These are phyloP conservation scores for Nothocercus nigrocapillus DNA, from an alignment of 2,113 vertebrate genomes.

Conservation along the genomic window DNA sequence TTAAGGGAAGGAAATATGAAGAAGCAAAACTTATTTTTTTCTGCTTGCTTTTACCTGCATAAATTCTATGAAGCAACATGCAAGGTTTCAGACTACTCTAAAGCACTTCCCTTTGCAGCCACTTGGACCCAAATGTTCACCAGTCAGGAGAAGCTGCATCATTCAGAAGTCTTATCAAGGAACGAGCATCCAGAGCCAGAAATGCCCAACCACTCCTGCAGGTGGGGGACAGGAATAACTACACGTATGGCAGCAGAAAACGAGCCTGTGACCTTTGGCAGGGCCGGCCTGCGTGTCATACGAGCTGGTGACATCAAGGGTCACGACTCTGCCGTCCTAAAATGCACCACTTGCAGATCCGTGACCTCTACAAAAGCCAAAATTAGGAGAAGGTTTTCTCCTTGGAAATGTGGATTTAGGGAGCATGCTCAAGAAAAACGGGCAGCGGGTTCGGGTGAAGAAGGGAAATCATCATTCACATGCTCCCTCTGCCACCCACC, in stretches of 20 bases:
- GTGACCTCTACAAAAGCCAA: neutral
- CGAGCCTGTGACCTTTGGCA: neutral
- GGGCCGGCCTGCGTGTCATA: neutral
- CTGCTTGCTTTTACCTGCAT: neutral
- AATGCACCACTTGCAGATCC: neutral
- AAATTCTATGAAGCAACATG: neutral
- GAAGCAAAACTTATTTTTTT: neutral
- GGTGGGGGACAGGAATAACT: neutral
- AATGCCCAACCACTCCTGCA: accelerated
- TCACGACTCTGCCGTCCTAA: accelerated
- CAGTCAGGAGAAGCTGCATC: neutral
- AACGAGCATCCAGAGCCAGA: neutral
- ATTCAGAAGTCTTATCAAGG: neutral
- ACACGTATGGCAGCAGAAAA: neutral
- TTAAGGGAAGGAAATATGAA: neutral
- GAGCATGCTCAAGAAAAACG: neutral
- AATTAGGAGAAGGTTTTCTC: neutral
- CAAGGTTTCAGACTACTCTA: neutral
- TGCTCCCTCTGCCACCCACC: neutral
- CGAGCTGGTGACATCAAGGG: neutral
- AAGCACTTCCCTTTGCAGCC: neutral
- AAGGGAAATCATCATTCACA: neutral
- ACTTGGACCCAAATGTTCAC: neutral
- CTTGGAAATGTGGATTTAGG: neutral
- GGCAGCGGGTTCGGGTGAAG: neutral